Evolutionary conservation across 2,888 invertebrate species (phyloP).

Genomic region (Epinotia bilunana): DNA sequence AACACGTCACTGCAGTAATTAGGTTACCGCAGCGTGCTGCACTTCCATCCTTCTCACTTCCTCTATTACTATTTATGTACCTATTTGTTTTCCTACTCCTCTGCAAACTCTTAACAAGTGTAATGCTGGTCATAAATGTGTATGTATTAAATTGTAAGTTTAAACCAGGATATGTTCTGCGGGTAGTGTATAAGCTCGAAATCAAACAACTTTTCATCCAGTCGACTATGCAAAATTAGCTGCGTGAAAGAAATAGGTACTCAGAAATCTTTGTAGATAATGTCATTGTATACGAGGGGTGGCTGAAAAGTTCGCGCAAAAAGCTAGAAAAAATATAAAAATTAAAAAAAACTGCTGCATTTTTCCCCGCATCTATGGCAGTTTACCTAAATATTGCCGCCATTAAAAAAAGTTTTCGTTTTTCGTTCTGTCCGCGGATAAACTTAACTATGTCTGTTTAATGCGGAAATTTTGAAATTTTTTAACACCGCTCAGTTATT

Average conservation of each 20-base stretch:
- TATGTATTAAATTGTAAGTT: neutral
- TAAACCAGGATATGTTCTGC: neutral
- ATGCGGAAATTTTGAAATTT: too few relatives aligned
- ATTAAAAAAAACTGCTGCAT: too few relatives aligned
- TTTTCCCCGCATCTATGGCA: too few relatives aligned
- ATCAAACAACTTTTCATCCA: neutral
- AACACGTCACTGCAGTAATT: constrained; percentile 48
- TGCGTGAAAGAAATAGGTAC: neutral
- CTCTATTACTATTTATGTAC: constrained; percentile 21
- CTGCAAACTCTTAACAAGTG: neutral
- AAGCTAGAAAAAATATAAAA: too few relatives aligned
- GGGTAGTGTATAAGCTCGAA: neutral
- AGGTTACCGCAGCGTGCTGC: constrained; percentile 52
- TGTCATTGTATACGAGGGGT: too few relatives aligned
- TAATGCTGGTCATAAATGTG: neutral
- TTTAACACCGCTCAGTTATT: too few relatives aligned
- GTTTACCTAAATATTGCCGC: too few relatives aligned
- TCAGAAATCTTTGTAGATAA: neutral
- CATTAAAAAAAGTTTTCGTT: too few relatives aligned
- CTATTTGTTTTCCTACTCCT: constrained; percentile 8
- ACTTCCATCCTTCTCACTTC: constrained; percentile 30
- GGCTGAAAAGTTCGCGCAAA: too few relatives aligned
- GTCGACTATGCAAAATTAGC: neutral
- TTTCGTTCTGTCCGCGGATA: too few relatives aligned
- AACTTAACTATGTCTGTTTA: too few relatives aligned